phyloP scores from a whole-genome alignment of 2,888 invertebrate genomes.

The Erannis defoliaria region DNA sequence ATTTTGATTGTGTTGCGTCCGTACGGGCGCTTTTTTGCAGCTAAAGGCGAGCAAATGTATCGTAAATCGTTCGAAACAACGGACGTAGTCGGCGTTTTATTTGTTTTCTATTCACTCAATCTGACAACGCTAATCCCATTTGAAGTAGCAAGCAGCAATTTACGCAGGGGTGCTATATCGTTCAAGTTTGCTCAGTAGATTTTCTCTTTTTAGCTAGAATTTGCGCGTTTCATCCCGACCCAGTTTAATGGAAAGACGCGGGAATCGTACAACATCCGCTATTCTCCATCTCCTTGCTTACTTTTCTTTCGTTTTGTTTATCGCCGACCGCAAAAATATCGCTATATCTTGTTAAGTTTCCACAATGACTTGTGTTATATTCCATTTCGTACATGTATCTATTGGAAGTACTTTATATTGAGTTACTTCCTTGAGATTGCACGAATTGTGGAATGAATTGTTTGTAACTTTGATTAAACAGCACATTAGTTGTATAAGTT shows the following conservation, averaged over 20 bases:
- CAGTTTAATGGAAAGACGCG: conserved; percentile 70
- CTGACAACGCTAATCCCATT: conserved; percentile 56
- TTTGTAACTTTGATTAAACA: not conserved
- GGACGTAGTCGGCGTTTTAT: conserved; percentile 30
- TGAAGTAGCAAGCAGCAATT: conserved; percentile 56
- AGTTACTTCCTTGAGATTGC: not conserved
- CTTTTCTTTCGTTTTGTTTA: conserved; percentile 55
- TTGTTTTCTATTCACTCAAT: conserved; percentile 40
- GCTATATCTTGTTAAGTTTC: conserved; percentile 33
- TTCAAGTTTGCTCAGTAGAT: conserved; percentile 58
- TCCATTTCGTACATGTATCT: conserved; percentile 16
- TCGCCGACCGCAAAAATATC: conserved; percentile 48
- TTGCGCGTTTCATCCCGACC: conserved; percentile 61
- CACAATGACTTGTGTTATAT: conserved; percentile 32
- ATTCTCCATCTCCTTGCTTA: conserved; percentile 69
- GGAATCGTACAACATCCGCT: conserved; percentile 67
- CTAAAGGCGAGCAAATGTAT: conserved; percentile 36
- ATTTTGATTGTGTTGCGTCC: conserved; percentile 35
- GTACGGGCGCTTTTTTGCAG: conserved; percentile 32
- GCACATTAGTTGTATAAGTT: no score
- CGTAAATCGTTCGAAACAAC: conserved; percentile 34
- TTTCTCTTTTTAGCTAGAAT: conserved; percentile 67
- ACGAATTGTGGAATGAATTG: not conserved
- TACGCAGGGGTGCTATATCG: conserved; percentile 58
- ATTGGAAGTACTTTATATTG: not conserved